These are phyloP conservation scores for Salticus scenicus DNA, from an alignment of 2,888 invertebrate genomes.

Conservation along the genomic window DNA sequence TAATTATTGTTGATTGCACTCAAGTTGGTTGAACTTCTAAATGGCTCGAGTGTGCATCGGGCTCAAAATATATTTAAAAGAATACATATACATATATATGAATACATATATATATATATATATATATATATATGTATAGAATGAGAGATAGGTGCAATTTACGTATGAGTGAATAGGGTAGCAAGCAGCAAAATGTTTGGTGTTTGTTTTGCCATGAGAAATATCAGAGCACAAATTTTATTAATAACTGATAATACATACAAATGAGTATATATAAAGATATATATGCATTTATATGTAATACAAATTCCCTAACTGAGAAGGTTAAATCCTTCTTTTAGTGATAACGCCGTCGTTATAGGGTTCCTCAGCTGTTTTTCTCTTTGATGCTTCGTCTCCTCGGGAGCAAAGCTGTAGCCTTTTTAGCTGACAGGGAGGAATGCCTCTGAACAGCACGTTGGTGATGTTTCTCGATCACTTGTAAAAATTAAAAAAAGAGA, in stretches of 20 bases:
- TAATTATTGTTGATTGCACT: conserved; percentile 63
- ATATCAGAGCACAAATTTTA: conserved; percentile 4
- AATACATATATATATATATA: not conserved
- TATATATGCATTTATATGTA: conserved; percentile 49
- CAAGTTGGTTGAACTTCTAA: conserved; percentile 36
- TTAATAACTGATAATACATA: conserved; percentile 21
- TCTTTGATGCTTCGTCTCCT: conserved; percentile 33
- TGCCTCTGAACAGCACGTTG: conserved; percentile 37
- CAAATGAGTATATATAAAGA: conserved; percentile 30
- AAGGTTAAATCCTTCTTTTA: conserved; percentile 33
- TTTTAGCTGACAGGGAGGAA: conserved; percentile 63
- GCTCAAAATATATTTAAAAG: not conserved
- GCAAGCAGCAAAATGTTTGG: too few species aligned
- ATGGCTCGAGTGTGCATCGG: conserved; percentile 18
- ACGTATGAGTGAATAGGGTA: not conserved
- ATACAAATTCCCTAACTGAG: conserved; percentile 21
- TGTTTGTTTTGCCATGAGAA: not conserved
- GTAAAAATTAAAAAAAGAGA: conserved; percentile 3
- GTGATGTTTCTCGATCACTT: not conserved
- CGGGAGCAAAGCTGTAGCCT: conserved; percentile 41
- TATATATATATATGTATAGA: conserved; percentile 2
- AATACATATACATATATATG: not conserved
- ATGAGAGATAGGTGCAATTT: not conserved
- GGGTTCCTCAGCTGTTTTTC: conserved; percentile 56
- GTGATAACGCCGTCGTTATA: conserved; percentile 51